phyloP scores from a whole-genome alignment of 2,888 invertebrate species.

The Ophioninae sp. region DNA sequence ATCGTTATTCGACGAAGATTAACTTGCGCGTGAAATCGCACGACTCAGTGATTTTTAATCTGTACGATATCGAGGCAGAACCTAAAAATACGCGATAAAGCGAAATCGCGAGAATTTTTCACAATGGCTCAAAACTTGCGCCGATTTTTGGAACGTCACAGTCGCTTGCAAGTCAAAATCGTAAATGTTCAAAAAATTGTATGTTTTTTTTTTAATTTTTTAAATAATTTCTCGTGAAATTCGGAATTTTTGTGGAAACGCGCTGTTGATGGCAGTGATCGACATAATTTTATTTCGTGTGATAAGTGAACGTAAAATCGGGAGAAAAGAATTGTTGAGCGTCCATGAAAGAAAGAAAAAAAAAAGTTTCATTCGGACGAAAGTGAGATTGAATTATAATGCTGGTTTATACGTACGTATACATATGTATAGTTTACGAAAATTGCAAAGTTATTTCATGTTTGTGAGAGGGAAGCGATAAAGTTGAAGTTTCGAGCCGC shows the following conservation, averaged over 20 bases:
- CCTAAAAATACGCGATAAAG: too few species aligned
- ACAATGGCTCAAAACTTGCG: too few species aligned
- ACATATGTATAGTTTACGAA: conserved; percentile 26
- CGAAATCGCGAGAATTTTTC: too few species aligned
- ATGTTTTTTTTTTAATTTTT: not conserved
- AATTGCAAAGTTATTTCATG: not conserved
- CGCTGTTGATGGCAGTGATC: not conserved
- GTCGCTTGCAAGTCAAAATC: not conserved
- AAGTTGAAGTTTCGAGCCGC: not conserved
- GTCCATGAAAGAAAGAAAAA: not conserved
- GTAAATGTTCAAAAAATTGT: not conserved
- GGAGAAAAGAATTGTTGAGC: not conserved
- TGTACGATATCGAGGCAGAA: too few species aligned
- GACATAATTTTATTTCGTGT: not conserved
- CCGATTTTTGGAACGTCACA: too few species aligned
- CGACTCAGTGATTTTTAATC: too few species aligned
- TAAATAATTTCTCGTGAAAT: conserved; percentile 30
- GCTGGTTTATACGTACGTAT: not conserved
- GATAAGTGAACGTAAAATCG: too few species aligned
- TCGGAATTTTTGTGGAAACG: conserved; percentile 8
- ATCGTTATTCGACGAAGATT: too few species aligned
- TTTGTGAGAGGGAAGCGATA: not conserved
- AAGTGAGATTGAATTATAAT: not conserved
- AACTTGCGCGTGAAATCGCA: too few species aligned
- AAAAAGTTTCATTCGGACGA: not conserved